A percentile compares a stretch with the other conserved stretches of the same genome.
Conservation (phyloP, 1,140 invertebrate genomes). For the Nilaparvata lugens region DNA sequence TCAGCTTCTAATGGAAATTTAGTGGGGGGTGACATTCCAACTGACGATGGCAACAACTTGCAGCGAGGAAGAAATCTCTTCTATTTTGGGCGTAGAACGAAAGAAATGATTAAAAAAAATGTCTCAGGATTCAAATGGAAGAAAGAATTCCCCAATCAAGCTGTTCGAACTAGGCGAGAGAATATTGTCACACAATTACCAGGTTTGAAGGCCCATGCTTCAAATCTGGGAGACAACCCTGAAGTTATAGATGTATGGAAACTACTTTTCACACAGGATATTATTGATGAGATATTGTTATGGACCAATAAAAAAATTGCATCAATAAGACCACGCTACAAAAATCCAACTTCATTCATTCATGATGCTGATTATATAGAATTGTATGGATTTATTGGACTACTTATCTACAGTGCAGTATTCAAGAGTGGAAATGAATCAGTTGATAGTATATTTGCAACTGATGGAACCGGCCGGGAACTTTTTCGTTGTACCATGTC, state of each 20-base stretch:
- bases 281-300: constrained; percentile 6
- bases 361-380: constrained; percentile 1
- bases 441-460: constrained; percentile 9
- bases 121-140: too few species aligned
- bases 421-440: constrained; percentile 9
- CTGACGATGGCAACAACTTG: too few species aligned
- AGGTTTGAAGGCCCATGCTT: constrained; percentile 2
- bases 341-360: background rate
- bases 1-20: too few species aligned
- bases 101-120: background rate
- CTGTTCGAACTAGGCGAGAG: too few species aligned
- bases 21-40: too few species aligned
- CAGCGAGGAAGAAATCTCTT: too few species aligned
- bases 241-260: background rate
- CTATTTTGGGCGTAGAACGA: background rate
- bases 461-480: constrained; percentile 22
- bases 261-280: background rate
- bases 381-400: constrained; percentile 9
- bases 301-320: constrained; percentile 10
- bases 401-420: background rate
- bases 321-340: background rate
- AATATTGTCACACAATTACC: background rate
- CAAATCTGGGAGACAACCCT: constrained; percentile 1
- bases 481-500: constrained; percentile 22
- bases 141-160: too few species aligned